These are phyloP conservation scores for Dione juno DNA, from an alignment of 2,888 invertebrate species.

Conservation along the genomic window DNA sequence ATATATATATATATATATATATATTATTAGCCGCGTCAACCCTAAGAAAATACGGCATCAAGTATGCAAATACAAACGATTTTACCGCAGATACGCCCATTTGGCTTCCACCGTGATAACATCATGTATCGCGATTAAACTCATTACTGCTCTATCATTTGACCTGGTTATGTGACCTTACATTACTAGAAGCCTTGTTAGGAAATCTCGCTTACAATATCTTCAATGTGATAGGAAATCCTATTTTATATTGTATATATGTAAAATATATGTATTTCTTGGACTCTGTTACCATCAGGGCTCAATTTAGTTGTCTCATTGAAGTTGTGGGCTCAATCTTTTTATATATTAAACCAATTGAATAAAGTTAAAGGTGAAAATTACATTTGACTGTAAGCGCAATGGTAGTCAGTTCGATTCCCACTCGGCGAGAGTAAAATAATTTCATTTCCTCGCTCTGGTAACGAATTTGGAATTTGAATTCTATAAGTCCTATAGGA, in stretches of 20 bases:
- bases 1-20: background rate
- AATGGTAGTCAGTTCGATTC: no score
- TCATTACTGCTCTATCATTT: conserved; percentile 58
- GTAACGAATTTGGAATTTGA: no score
- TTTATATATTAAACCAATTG: no score
- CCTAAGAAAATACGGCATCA: conserved; percentile 47
- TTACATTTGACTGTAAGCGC: no score
- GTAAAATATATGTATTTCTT: background rate
- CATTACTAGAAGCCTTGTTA: conserved; percentile 36
- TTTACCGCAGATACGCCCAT: conserved; percentile 54
- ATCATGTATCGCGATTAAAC: conserved; percentile 50
- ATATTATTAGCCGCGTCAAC: background rate
- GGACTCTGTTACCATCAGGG: background rate
- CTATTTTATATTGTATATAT: conserved; percentile 4
- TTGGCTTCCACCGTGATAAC: conserved; percentile 52
- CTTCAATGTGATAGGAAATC: conserved; percentile 18
- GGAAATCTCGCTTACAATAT: conserved; percentile 39
- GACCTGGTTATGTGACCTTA: conserved; percentile 44
- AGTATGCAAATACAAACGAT: conserved; percentile 60
- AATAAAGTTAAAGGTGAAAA: no score
- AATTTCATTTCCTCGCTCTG: no score
- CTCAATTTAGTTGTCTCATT: no score
- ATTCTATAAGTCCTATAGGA: no score
- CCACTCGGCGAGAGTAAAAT: no score
- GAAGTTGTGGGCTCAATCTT: no score